Conservation (phyloP, 2,113 vertebrate genomes). For the Formicarius rufipectus region DNA sequence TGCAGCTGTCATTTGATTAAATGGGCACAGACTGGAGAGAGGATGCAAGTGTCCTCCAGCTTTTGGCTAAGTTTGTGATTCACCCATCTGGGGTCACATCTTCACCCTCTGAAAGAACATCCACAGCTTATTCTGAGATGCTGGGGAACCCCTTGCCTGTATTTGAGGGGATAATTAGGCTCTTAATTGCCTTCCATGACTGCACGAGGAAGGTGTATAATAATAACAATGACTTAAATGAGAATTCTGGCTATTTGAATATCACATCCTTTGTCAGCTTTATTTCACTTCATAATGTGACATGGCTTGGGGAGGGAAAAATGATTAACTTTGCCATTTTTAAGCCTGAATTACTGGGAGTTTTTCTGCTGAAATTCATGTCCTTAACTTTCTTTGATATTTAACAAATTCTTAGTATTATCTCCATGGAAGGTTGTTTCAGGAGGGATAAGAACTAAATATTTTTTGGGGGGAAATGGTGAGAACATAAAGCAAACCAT, state of each 20-base stretch:
- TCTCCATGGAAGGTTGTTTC: neutral
- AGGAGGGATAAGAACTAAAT: neutral
- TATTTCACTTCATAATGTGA: conserved; percentile 53
- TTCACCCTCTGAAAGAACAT: neutral
- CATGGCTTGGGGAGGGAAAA: conserved; percentile 19
- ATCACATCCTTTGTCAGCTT: conserved; percentile 38
- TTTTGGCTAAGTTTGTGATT: neutral
- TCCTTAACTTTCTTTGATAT: neutral
- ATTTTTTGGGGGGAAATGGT: accelerated
- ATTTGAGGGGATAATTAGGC: neutral
- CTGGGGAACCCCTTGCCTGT: neutral
- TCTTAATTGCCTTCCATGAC: neutral
- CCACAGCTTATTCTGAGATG: neutral
- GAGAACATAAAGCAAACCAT: neutral
- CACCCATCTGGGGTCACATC: neutral
- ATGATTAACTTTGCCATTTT: conserved; percentile 28
- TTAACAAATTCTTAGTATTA: conserved; percentile 1
- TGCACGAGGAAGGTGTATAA: neutral
- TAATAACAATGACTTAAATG: conserved; percentile 20
- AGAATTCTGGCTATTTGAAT: conserved; percentile 10
- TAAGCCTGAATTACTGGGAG: neutral
- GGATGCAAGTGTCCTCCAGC: neutral
- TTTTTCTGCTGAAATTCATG: neutral
- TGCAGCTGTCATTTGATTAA: neutral
- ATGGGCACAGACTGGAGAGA: accelerated